phyloP scores from a whole-genome alignment of 2,888 invertebrate species.

The Gonocerus acuteangulatus region DNA sequence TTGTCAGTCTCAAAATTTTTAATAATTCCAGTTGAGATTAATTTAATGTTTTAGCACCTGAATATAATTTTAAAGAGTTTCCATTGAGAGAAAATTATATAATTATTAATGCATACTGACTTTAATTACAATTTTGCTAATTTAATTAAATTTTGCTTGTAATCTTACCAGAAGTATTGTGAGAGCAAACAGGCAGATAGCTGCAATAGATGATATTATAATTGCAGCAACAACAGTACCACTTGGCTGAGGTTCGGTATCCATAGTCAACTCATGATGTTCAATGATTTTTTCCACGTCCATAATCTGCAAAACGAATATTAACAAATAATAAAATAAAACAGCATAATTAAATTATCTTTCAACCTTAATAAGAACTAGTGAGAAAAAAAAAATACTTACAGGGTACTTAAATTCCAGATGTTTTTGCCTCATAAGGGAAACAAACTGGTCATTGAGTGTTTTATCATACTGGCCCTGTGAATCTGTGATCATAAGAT shows the following conservation, averaged over 20 bases:
- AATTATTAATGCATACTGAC: no score
- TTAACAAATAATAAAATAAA: not conserved
- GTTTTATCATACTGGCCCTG: constrained; percentile 27
- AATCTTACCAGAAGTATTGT: constrained; percentile 68
- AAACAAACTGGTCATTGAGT: constrained; percentile 29
- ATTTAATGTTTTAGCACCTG: no score
- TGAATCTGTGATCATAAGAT: constrained; percentile 22
- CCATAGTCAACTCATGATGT: constrained; percentile 1
- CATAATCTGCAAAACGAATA: constrained; percentile 12
- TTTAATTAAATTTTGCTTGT: no score
- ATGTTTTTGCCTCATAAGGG: constrained; percentile 23
- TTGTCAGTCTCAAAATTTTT: no score
- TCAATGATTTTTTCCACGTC: constrained; percentile 16
- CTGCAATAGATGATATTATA: constrained; percentile 71
- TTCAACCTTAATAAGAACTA: not conserved
- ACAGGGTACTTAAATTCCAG: constrained; percentile 31
- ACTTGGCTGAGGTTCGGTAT: constrained; percentile 35
- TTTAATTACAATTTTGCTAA: not conserved
- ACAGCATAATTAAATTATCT: no score
- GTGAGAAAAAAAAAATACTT: not conserved
- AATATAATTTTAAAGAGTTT: no score
- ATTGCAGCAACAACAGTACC: constrained; percentile 69
- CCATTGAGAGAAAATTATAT: no score
- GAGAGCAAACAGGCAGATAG: constrained; percentile 66
- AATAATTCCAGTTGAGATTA: no score